These are phyloP conservation scores for Ganaspis sp. DNA, from an alignment of 1,140 invertebrate genomes.

Conservation along the genomic window DNA sequence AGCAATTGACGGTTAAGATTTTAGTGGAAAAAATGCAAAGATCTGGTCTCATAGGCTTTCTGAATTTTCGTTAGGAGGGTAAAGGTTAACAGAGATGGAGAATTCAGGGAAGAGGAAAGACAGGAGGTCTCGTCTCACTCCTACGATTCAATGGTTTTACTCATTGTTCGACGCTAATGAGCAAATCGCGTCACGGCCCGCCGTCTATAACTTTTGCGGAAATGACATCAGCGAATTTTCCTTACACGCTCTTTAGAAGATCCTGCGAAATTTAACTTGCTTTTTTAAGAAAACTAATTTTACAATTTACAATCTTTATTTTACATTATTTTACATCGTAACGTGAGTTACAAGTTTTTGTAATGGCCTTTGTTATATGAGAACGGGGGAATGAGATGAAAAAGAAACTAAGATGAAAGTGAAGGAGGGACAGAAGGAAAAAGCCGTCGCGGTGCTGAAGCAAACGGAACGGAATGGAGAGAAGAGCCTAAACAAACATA, in stretches of 20 bases:
- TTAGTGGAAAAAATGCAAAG: no score
- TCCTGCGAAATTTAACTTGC: not conserved
- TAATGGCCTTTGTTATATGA: slow-evolving; percentile 20
- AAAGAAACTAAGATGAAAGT: slow-evolving; percentile 42
- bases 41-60: not conserved
- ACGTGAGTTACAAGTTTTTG: slow-evolving; percentile 47
- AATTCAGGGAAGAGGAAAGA: slow-evolving; percentile 33
- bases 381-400: slow-evolving; percentile 52
- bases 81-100: slow-evolving; percentile 1
- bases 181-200: slow-evolving; percentile 55
- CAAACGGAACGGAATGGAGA: slow-evolving; percentile 61
- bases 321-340: not conserved
- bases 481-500: slow-evolving; percentile 74
- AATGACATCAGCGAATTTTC: slow-evolving; percentile 55
- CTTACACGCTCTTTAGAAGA: not conserved
- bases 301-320: no score
- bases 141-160: slow-evolving; percentile 42
- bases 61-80: slow-evolving; percentile 7
- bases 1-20: no score
- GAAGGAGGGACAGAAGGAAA: slow-evolving; percentile 49
- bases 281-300: not conserved
- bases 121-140: slow-evolving; percentile 29
- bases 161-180: slow-evolving; percentile 47
- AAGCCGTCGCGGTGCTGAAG: slow-evolving; percentile 45
- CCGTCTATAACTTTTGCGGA: slow-evolving; percentile 47